Evolutionary conservation across 2,113 vertebrate species (phyloP), one percentile per base, ranked within the genome.

Genomic region (Tiliqua scincoides): DNA sequence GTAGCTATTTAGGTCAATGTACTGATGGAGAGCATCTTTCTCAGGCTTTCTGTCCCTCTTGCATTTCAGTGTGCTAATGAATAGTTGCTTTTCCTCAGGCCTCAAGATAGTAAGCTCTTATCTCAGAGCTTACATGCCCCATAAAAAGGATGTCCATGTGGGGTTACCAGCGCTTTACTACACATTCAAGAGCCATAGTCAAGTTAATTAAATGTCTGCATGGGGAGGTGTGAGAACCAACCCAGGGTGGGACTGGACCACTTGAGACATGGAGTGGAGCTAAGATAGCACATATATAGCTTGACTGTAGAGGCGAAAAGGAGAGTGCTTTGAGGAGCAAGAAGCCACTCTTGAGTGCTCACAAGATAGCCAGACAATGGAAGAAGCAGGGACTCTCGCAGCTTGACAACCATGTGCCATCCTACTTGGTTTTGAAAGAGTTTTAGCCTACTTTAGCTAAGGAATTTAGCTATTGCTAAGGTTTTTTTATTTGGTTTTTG

Each of bases 21-120:
- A 0, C 1, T 54, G 79, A 37, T 92, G 90, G 63, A 70, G 65
- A 0, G 0, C 70, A 32, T 85, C 78, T 0, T 21, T 2, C 5
- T 54, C 37, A 18, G n/a, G 30, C 23, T 59, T 85, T 75, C 80
- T 91, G 75, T 89, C 90, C 11, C 65, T 48, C 8, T 43, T 82
- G 67, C 30, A 80, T 37, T 70, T 79, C 37, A 21, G 70, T 40
- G 20, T 75, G 82, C 77, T 88, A 78, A 21, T 43, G 23, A 32
- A 18, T 54, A 12, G 5, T 0, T 0, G 70, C 70, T 84, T 86
- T 79, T 86, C 48, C 3, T 83, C 87, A 71, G 40, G 75, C 75
- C n/a, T 70, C 62, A 14, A 3, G 6, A 54, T 14, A 9, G 21
- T 3, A 40, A 73, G 67, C 85, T 80, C 82, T 52, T 27, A 0